These are phyloP conservation scores for Macrobrachium rosenbergii DNA, from an alignment of 1,140 invertebrate species.

Conservation along the genomic window DNA sequence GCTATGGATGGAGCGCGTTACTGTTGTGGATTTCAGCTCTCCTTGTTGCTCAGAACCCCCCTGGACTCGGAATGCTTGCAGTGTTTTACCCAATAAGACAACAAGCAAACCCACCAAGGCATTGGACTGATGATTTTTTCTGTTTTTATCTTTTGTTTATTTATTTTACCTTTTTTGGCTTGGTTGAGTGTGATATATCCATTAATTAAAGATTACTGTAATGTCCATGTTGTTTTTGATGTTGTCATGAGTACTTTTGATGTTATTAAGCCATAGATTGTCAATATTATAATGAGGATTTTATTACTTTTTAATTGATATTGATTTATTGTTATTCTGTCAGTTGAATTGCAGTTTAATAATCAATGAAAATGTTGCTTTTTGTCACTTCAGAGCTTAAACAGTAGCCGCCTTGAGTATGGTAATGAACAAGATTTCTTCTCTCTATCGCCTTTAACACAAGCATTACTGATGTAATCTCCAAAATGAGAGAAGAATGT, in stretches of 20 bases:
- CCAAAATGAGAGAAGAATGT: slow-evolving; percentile 60
- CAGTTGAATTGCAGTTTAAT: slow-evolving; percentile 62
- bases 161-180: slow-evolving; percentile 35
- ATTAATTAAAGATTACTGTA: slow-evolving; percentile 61
- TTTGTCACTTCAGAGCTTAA: slow-evolving; percentile 62
- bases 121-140: slow-evolving; percentile 53
- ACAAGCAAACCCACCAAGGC: slow-evolving; percentile 62
- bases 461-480: slow-evolving; percentile 56
- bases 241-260: slow-evolving; percentile 62
- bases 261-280: slow-evolving; percentile 63
- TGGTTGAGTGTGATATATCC: slow-evolving; percentile 63
- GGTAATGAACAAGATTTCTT: slow-evolving; percentile 61
- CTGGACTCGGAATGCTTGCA: slow-evolving; percentile 55
- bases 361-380: slow-evolving; percentile 62
- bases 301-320: slow-evolving; percentile 63
- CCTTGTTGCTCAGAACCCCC: slow-evolving; percentile 55
- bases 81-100: slow-evolving; percentile 61
- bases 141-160: no score
- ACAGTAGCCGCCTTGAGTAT: slow-evolving; percentile 62
- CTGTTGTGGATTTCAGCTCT: slow-evolving; percentile 46
- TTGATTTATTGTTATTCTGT: slow-evolving; percentile 61
- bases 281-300: slow-evolving; percentile 61
- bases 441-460: slow-evolving; percentile 61
- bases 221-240: slow-evolving; percentile 61
- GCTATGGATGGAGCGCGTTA: slow-evolving; percentile 55